A percentile compares a stretch with the other conserved stretches of the same genome.
These are phyloP conservation scores for Ifrita kowaldi DNA, from an alignment of 2,113 vertebrate species.

Conservation along the genomic window DNA sequence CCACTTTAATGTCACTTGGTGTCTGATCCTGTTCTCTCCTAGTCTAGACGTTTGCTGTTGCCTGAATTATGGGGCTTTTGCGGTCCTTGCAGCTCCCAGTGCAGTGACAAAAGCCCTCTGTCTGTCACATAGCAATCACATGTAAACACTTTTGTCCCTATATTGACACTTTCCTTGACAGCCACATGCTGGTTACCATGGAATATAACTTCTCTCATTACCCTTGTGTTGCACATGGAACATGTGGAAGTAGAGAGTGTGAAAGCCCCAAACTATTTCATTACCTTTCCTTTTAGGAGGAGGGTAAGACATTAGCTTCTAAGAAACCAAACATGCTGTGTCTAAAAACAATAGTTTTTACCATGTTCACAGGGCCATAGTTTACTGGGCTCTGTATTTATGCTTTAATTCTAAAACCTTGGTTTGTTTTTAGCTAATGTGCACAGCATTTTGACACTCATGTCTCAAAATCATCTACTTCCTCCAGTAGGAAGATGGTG, in stretches of 20 bases:
- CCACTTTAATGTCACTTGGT: neutral
- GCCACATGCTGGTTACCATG: neutral
- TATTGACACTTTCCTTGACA: neutral
- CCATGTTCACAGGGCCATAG: neutral
- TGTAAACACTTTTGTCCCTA: neutral
- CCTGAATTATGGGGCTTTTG: neutral
- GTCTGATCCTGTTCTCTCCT: neutral
- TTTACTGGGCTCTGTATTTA: neutral
- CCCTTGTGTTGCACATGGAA: neutral
- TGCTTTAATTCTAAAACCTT: neutral
- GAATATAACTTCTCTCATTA: neutral
- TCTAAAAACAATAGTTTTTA: neutral
- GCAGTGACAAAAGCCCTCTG: neutral
- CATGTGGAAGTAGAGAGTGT: neutral
- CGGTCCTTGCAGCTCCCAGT: neutral
- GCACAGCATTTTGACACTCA: neutral
- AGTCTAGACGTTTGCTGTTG: neutral
- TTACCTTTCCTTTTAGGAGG: neutral
- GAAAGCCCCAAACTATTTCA: neutral
- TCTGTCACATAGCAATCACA: fast-evolving
- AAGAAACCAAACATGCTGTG: neutral
- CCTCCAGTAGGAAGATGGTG: neutral
- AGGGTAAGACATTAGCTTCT: neutral
- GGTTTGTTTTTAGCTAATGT: neutral
- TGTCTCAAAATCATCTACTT: neutral